phyloP scores from a whole-genome alignment of 1,140 invertebrate species.

The Zaprionus nigranus region DNA sequence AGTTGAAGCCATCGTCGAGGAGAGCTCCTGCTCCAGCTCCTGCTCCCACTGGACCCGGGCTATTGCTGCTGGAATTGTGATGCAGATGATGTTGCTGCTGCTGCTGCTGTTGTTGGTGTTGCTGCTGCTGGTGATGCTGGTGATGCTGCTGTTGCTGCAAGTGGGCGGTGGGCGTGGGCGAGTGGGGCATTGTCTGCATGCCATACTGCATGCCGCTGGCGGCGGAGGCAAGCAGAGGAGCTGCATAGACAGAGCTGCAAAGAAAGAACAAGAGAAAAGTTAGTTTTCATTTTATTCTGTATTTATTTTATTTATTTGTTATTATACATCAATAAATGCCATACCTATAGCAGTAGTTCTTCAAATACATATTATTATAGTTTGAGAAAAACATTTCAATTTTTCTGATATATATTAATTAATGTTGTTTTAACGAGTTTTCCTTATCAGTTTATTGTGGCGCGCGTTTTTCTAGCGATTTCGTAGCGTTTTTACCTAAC shows the following conservation, averaged over 20 bases:
- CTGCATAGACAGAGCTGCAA: conserved; percentile 78
- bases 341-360: conserved; percentile 83
- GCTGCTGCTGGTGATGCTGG: conserved; percentile 43
- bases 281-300: neutral
- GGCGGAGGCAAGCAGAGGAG: conserved; percentile 67
- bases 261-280: neutral
- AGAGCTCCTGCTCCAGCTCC: conserved; percentile 43
- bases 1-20: conserved; percentile 75
- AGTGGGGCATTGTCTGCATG: conserved; percentile 60
- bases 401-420: conserved; percentile 3
- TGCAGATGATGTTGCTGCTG: conserved; percentile 64
- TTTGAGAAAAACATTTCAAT: conserved; percentile 78
- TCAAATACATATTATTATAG: conserved; percentile 82
- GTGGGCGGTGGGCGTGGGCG: conserved; percentile 57
- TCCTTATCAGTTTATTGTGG: neutral
- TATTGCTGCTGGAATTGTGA: conserved; percentile 65
- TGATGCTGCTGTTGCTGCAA: conserved; percentile 58
- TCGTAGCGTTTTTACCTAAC: conserved; percentile 33
- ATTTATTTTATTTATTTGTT: neutral
- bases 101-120: conserved; percentile 37
- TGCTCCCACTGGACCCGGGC: conserved; percentile 58
- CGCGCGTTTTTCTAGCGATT: conserved; percentile 21
- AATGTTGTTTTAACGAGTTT: neutral
- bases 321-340: neutral
- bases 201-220: conserved; percentile 77